phyloP scores from a whole-genome alignment of 1,140 invertebrate species.

The Saccostrea cuccullata region DNA sequence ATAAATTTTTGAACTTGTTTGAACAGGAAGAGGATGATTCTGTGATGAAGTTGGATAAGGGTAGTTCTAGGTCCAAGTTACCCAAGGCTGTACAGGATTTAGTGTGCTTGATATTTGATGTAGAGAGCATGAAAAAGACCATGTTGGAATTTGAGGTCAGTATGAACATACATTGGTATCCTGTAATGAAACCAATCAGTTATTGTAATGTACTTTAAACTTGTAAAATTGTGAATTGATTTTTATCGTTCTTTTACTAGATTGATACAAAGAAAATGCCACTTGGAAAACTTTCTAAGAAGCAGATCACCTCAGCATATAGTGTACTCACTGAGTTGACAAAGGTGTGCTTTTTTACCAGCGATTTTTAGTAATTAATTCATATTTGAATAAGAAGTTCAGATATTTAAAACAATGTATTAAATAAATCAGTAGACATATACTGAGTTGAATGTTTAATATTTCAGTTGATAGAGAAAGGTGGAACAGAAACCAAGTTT shows the following conservation, averaged over 20 bases:
- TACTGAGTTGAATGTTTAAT: background rate
- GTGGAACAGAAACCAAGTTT: slow-evolving; percentile 81
- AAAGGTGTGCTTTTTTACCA: slow-evolving; percentile 75
- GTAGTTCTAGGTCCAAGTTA: slow-evolving; percentile 83
- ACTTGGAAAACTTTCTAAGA: slow-evolving; percentile 94
- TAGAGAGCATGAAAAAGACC: slow-evolving; percentile 93
- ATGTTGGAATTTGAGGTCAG: slow-evolving; percentile 94
- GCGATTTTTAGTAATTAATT: too few species aligned
- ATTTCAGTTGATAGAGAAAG: slow-evolving; percentile 74
- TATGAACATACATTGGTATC: too few species aligned
- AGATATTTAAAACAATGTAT: too few species aligned
- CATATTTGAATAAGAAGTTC: too few species aligned
- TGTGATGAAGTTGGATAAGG: slow-evolving; percentile 71
- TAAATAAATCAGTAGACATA: too few species aligned
- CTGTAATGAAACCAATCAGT: too few species aligned
- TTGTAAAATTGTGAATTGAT: too few species aligned
- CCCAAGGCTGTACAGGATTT: slow-evolving; percentile 89
- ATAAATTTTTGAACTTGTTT: background rate
- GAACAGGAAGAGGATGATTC: slow-evolving; percentile 76
- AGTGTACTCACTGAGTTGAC: slow-evolving; percentile 89
- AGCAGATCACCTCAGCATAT: slow-evolving; percentile 93
- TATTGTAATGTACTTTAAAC: too few species aligned
- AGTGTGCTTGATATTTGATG: slow-evolving; percentile 93
- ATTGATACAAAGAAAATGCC: slow-evolving; percentile 98
- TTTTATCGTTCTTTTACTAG: slow-evolving; percentile 74